These are phyloP conservation scores for Pangasius macronema DNA, from an alignment of 2,797 vertebrate genomes.

Conservation along the genomic window DNA sequence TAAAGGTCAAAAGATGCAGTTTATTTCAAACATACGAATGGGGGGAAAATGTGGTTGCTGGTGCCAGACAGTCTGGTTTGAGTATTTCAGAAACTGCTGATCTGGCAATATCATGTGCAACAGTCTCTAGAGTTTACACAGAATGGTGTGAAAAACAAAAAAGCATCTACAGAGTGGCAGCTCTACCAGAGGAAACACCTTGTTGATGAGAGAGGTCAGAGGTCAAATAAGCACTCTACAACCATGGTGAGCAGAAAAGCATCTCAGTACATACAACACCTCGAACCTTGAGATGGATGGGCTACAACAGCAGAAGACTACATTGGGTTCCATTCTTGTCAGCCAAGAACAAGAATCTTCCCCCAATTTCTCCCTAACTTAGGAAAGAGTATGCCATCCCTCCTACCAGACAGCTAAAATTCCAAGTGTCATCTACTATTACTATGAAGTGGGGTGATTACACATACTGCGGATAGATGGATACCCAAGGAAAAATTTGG, in stretches of 20 bases:
- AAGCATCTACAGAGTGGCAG: not conserved
- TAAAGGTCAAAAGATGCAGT: not conserved
- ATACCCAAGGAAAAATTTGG: not conserved
- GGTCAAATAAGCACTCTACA: not conserved
- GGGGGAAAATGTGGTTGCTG: not conserved
- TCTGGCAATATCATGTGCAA: not conserved
- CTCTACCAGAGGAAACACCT: not conserved
- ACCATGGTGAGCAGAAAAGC: not conserved
- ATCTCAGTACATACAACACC: not conserved
- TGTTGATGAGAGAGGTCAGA: not conserved
- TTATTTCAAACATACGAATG: not conserved
- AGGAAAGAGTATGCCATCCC: not conserved
- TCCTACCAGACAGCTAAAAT: not conserved
- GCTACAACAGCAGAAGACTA: not conserved
- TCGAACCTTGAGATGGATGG: not conserved
- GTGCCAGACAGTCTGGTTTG: not conserved
- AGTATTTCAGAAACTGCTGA: not conserved
- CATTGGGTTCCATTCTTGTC: not conserved
- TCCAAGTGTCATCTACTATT: too few relatives aligned
- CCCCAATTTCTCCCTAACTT: not conserved
- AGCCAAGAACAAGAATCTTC: not conserved
- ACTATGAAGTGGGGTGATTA: too few relatives aligned
- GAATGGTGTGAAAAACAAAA: not conserved
- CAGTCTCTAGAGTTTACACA: not conserved
- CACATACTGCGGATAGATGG: not conserved